A percentile compares a stretch with the other conserved stretches of the same genome.
phyloP scores from a whole-genome alignment of 2,888 invertebrate genomes.

The Nowickia ferox region DNA sequence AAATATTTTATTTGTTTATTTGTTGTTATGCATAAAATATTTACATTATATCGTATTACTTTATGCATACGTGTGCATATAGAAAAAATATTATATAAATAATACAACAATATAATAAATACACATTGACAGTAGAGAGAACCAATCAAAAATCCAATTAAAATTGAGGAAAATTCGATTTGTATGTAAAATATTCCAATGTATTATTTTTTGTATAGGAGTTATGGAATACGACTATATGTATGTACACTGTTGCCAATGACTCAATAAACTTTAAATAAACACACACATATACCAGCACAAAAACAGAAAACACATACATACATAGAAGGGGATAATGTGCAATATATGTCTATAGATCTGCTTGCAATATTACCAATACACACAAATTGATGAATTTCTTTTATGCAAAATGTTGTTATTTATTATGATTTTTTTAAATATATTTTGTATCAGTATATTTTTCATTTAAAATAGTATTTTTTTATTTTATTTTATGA shows the following conservation, averaged over 20 bases:
- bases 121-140: conserved; percentile 73
- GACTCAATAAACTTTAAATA: conserved; percentile 46
- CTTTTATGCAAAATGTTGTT: conserved; percentile 55
- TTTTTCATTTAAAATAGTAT: conserved; percentile 19
- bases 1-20: conserved; percentile 51
- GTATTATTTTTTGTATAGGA: conserved; percentile 58
- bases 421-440: conserved; percentile 43
- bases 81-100: conserved; percentile 40
- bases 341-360: conserved; percentile 27
- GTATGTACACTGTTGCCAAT: conserved; percentile 23
- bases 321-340: conserved; percentile 15
- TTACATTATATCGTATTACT: conserved; percentile 48
- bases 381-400: conserved; percentile 66
- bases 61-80: conserved; percentile 12
- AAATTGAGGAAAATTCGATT: conserved; percentile 83
- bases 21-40: conserved; percentile 63
- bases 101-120: conserved; percentile 70
- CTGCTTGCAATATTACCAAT: conserved; percentile 16
- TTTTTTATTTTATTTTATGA: conserved; percentile 60
- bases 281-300: conserved; percentile 8
- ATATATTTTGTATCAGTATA: conserved; percentile 46
- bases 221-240: conserved; percentile 61
- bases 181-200: conserved; percentile 81
- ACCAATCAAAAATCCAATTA: conserved; percentile 83
- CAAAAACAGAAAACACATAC: conserved; percentile 9